These are phyloP conservation scores for Diglossa cyanea DNA, from an alignment of 2,797 vertebrate species.

Conservation along the genomic window DNA sequence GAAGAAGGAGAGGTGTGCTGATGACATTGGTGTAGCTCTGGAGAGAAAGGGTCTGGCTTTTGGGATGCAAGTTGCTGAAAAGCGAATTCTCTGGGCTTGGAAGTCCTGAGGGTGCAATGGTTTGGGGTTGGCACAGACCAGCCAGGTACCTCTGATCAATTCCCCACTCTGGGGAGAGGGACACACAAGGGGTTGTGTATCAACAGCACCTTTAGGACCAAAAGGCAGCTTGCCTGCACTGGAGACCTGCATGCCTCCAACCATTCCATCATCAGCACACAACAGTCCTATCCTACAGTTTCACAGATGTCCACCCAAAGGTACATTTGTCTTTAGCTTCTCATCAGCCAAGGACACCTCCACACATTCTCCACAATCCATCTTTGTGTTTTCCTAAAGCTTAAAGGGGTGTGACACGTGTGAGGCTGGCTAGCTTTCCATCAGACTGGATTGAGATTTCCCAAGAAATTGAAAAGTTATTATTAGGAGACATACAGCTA, in stretches of 20 bases:
- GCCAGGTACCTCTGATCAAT: not conserved
- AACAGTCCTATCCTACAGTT: not conserved
- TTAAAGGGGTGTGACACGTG: not conserved
- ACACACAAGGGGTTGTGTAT: not conserved
- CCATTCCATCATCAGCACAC: accelerated
- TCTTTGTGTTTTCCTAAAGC: not conserved
- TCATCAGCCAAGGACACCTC: not conserved
- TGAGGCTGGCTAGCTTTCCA: not conserved
- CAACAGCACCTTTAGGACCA: not conserved
- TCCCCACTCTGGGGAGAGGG: not conserved
- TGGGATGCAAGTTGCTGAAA: not conserved
- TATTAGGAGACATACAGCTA: not conserved
- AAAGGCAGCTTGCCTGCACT: not conserved
- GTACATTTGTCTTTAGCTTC: not conserved
- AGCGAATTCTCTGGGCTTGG: not conserved
- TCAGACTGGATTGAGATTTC: not conserved
- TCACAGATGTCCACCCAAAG: not conserved
- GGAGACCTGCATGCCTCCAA: accelerated
- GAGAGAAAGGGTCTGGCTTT: not conserved
- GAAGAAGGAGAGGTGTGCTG: not conserved
- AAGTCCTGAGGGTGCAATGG: not conserved
- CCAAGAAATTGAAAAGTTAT: not conserved
- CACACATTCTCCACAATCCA: not conserved
- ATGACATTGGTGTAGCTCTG: not conserved
- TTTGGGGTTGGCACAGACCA: not conserved